Evolutionary conservation across 2,113 vertebrate species (phyloP).

Genomic region (Platichthys flesus): DNA sequence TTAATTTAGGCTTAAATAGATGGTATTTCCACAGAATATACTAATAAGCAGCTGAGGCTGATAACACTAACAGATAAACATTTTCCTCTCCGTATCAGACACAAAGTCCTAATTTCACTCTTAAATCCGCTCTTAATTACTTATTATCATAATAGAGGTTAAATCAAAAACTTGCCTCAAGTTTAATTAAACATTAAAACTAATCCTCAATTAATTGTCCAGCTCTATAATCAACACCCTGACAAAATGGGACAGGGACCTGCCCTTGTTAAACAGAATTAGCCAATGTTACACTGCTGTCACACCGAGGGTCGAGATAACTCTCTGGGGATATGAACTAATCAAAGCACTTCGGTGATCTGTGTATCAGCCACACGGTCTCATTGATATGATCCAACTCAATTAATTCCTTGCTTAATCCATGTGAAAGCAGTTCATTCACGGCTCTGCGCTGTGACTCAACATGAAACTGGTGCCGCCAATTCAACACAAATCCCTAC

Average conservation of each 20-base stretch:
- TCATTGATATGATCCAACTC: slow-evolving; percentile 48
- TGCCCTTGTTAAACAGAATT: slow-evolving; percentile 51
- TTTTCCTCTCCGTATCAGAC: neutral
- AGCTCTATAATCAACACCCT: slow-evolving; percentile 52
- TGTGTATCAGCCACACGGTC: slow-evolving; percentile 39
- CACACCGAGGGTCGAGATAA: slow-evolving; percentile 35
- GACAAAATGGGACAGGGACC: slow-evolving; percentile 58
- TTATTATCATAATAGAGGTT: slow-evolving; percentile 40
- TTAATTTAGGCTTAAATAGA: neutral
- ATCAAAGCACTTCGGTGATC: slow-evolving; percentile 50
- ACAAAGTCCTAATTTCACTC: slow-evolving; percentile 18
- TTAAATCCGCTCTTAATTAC: slow-evolving; percentile 52
- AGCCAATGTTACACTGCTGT: slow-evolving; percentile 53
- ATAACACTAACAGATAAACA: neutral
- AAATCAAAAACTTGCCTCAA: slow-evolving; percentile 51
- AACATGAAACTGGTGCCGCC: slow-evolving; percentile 24
- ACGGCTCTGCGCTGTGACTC: slow-evolving; percentile 26
- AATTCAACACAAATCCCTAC: neutral
- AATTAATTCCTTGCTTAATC: slow-evolving; percentile 59
- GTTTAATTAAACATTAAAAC: slow-evolving; percentile 68
- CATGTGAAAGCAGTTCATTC: slow-evolving; percentile 47
- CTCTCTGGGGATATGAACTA: slow-evolving; percentile 57
- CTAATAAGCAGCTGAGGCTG: neutral
- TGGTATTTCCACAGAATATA: neutral
- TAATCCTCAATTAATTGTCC: slow-evolving; percentile 61